phyloP scores from a whole-genome alignment of 2,797 vertebrate genomes.

The Capromys pilorides region DNA sequence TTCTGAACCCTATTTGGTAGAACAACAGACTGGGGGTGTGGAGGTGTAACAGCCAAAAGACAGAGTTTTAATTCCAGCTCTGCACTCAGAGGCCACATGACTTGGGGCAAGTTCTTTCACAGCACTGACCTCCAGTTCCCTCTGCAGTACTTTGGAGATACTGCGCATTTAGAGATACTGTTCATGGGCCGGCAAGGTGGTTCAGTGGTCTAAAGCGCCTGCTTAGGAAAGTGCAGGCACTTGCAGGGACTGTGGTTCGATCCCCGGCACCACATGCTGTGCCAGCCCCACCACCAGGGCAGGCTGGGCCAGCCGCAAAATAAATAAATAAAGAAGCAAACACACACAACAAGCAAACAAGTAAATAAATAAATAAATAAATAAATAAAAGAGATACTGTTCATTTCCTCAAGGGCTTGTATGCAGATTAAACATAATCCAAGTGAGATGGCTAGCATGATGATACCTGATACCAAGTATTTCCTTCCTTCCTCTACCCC shows the following conservation, averaged over 20 bases:
- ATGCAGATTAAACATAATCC: constrained; percentile 9
- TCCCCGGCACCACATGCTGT: no score
- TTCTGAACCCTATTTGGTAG: neutral
- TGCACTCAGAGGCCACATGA: neutral
- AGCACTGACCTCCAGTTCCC: neutral
- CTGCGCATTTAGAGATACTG: neutral
- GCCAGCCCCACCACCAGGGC: no score
- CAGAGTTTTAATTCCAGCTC: neutral
- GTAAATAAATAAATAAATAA: no score
- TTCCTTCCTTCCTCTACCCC: neutral
- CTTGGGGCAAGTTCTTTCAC: neutral
- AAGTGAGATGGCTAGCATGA: neutral
- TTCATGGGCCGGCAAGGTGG: no score
- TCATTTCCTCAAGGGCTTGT: neutral
- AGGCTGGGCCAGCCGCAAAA: no score
- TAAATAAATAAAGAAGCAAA: no score
- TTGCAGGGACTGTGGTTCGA: no score
- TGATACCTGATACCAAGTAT: neutral
- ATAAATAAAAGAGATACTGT: no score
- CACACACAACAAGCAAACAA: no score
- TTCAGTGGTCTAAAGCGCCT: no score
- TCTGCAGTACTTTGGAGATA: neutral
- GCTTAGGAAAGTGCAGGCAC: no score
- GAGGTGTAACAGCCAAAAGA: neutral
- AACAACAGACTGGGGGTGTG: neutral